Evolutionary conservation across 2,113 vertebrate species (phyloP).

Genomic region (Oryctolagus cuniculus): DNA sequence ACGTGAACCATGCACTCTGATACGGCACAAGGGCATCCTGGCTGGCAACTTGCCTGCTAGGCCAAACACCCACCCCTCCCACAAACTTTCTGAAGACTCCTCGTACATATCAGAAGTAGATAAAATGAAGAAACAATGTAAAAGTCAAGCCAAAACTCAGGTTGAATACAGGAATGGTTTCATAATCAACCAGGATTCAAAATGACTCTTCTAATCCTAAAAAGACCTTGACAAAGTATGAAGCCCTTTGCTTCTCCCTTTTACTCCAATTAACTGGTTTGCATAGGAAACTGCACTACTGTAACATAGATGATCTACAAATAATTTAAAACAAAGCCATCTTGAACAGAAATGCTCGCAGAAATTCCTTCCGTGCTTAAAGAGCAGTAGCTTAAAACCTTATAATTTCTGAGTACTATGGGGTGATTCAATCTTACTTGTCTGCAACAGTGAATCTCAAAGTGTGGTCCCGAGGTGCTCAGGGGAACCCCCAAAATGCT

Average conservation of each 20-base stretch:
- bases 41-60: no score
- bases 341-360: background rate
- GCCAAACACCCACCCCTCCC: no score
- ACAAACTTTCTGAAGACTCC: no score
- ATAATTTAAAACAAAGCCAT: background rate
- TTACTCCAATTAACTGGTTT: constrained; percentile 23
- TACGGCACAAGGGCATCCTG: no score
- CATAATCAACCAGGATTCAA: background rate
- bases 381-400: constrained; percentile 15
- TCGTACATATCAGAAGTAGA: background rate
- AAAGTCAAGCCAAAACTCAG: constrained; percentile 57
- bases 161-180: background rate
- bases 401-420: background rate
- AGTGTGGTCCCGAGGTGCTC: background rate
- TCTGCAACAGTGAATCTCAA: background rate
- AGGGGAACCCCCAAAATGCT: background rate
- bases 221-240: background rate
- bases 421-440: background rate
- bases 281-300: background rate
- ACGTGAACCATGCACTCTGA: no score
- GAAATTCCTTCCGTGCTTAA: constrained; percentile 12
- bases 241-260: constrained; percentile 6
- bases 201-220: background rate
- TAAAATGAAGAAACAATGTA: constrained; percentile 20
- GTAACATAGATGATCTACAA: constrained; percentile 8